Percentiles rank a stretch among this genome's conserved stretches.
Conservation (phyloP, 2,888 invertebrate genomes). For the Amiota minor region DNA sequence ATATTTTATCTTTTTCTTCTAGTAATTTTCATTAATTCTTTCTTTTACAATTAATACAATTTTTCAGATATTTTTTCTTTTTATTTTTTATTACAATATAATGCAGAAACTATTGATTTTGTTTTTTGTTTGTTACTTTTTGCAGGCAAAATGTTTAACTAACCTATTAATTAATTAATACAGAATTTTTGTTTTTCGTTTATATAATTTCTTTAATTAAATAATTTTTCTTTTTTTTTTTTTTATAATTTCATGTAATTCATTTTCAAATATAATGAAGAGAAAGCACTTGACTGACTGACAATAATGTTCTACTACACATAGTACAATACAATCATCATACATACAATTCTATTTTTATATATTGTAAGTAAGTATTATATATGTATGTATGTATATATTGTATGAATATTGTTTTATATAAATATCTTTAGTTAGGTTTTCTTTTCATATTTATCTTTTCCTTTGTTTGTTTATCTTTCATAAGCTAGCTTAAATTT, state of each 20-base stretch:
- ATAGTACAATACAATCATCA: neutral
- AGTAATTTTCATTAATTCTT: conserved; percentile 7
- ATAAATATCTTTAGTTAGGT: conserved; percentile 16
- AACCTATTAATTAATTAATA: conserved; percentile 46
- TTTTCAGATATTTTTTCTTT: conserved; percentile 34
- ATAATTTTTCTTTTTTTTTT: conserved; percentile 21
- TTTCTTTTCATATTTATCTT: conserved; percentile 38
- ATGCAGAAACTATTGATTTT: conserved; percentile 43
- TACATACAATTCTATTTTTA: conserved; percentile 10
- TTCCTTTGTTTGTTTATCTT: conserved; percentile 33
- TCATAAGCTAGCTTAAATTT: conserved; percentile 58
- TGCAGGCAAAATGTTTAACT: conserved; percentile 27
- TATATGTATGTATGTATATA: conserved; percentile 32
- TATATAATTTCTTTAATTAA: conserved; percentile 26
- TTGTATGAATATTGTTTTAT: conserved; percentile 41
- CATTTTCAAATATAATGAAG: conserved; percentile 31
- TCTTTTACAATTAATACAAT: neutral
- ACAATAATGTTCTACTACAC: conserved; percentile 29
- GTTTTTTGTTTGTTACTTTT: conserved; percentile 6
- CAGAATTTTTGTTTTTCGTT: conserved; percentile 35
- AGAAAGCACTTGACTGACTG: conserved; percentile 43
- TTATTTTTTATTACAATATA: conserved; percentile 41
- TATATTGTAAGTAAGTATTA: conserved; percentile 21
- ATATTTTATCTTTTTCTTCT: neutral
- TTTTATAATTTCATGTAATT: too few species aligned